Base-by-base conservation (phyloP, 1,140 invertebrate species). In the Pristionchus pacificus region DNA sequence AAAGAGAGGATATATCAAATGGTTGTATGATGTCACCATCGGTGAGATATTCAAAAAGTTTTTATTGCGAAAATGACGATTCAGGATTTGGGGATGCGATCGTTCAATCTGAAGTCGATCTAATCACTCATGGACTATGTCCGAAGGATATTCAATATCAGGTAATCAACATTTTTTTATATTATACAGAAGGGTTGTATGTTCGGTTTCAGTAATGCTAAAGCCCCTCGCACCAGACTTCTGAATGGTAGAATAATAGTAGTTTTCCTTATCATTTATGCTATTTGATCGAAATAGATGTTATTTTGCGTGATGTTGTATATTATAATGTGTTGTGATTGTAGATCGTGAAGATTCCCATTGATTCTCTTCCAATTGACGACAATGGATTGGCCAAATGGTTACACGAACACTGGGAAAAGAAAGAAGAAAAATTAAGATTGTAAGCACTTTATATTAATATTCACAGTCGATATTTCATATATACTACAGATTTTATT, bases 1-100 rank as follows among this genome's bases (percentile, higher is more conserved):
- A 69, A 85, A 88, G 79, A 85, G 88, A 88, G 85, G 88, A 10
- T 89, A 88, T 33, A 83, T 92, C 59, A 87, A 89, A 68, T 90
- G 90, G 0, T 86, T 93, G 27, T 93, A 92, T 80, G 91, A 92
- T 84, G 84, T 92, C 60, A 91, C 91, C 1, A 87, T 93, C n/a
- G n/a, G n/a, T n/a, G n/a, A n/a, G n/a, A n/a, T n/a, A n/a, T n/a
- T n/a, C n/a, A n/a, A n/a, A n/a, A n/a, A n/a, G n/a, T n/a, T n/a
- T n/a, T n/a, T n/a, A n/a, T n/a, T n/a, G n/a, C n/a, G n/a, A n/a
- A n/a, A n/a, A n/a, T n/a, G n/a, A n/a, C n/a, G n/a, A n/a, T n/a
- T n/a, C n/a, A 10, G 90, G 88, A 0, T 93, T 92, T 83, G 88
- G 88, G 1, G 81, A 82, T 31, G 89, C 89, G 60, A 86, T 91